Percentiles rank a stretch among this genome's conserved stretches.
phyloP scores from a whole-genome alignment of 1,140 invertebrate genomes.

The Ditylenchus dipsaci region DNA sequence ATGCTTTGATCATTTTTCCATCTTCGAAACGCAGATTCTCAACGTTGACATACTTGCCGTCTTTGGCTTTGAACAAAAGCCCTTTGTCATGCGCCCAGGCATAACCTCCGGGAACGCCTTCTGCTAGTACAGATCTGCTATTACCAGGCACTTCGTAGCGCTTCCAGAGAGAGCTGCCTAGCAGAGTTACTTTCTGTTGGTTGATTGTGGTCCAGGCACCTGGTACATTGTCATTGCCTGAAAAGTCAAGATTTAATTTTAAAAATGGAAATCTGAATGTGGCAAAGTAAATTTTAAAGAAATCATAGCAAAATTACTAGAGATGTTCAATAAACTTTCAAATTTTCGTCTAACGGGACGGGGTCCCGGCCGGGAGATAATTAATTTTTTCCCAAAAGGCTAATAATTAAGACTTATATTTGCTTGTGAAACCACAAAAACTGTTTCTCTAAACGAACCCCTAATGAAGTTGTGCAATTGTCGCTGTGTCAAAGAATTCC shows the following conservation, averaged over 20 bases:
- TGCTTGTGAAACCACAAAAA: too few relatives aligned
- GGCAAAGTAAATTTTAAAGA: too few relatives aligned
- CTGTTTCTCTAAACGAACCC: conserved; percentile 55
- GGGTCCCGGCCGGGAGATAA: too few relatives aligned
- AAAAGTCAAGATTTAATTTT: too few relatives aligned
- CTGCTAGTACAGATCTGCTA: conserved; percentile 63
- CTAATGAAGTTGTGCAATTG: conserved; percentile 86
- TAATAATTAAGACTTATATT: too few relatives aligned
- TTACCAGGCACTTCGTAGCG: conserved; percentile 63
- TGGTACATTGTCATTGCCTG: background rate
- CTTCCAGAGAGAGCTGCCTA: conserved; percentile 74
- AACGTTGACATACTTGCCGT: conserved; percentile 72
- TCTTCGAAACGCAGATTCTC: conserved; percentile 66
- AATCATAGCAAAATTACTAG: too few relatives aligned
- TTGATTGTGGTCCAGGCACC: conserved; percentile 71
- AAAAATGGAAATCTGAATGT: too few relatives aligned
- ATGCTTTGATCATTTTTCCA: conserved; percentile 77
- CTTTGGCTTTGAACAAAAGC: conserved; percentile 72
- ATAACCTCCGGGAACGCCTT: conserved; percentile 26
- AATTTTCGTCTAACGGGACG: too few relatives aligned
- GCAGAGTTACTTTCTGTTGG: conserved; percentile 67
- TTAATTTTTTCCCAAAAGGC: too few relatives aligned
- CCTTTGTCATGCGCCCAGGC: conserved; percentile 58
- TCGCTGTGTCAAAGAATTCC: conserved; percentile 62
- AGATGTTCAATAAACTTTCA: too few relatives aligned